These are phyloP conservation scores for Hydrocynus forskahlii DNA, from an alignment of 2,797 vertebrate species.

Conservation along the genomic window DNA sequence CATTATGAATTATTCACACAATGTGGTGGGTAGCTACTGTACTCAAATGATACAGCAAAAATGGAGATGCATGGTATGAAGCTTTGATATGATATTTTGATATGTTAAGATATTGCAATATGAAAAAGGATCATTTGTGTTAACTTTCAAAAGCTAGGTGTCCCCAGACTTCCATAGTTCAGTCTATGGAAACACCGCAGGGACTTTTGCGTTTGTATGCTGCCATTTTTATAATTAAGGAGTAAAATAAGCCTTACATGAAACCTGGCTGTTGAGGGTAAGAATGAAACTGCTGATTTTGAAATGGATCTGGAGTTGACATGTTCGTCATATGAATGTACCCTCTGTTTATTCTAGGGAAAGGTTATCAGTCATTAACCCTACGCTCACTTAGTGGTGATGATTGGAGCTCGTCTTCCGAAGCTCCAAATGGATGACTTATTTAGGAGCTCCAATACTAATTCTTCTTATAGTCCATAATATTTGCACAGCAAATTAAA, in stretches of 20 bases:
- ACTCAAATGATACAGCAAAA: too few species aligned
- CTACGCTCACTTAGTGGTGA: slow-evolving; percentile 1
- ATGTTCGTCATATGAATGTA: neutral
- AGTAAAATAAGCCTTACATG: slow-evolving; percentile 4
- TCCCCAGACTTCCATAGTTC: too few species aligned
- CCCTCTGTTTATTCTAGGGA: slow-evolving; percentile 1
- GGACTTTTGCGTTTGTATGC: neutral
- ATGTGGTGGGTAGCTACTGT: too few species aligned
- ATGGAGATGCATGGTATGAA: too few species aligned
- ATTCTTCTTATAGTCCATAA: slow-evolving; percentile 48
- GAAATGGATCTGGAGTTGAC: slow-evolving; percentile 4
- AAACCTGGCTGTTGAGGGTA: slow-evolving; percentile 4
- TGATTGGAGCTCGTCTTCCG: slow-evolving; percentile 7
- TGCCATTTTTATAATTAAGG: slow-evolving; percentile 7
- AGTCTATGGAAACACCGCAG: too few species aligned
- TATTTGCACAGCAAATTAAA: slow-evolving; percentile 62
- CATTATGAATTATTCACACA: too few species aligned
- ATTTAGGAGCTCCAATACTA: slow-evolving; percentile 32
- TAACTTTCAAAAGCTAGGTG: too few species aligned
- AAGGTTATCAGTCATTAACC: slow-evolving; percentile 4
- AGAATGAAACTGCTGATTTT: slow-evolving; percentile 25
- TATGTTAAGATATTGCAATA: too few species aligned
- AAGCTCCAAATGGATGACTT: slow-evolving; percentile 44
- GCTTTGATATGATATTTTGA: too few species aligned
- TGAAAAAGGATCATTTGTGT: too few species aligned